These are phyloP conservation scores for Sicus ferrugineus DNA, from an alignment of 2,888 invertebrate genomes.

Conservation along the genomic window DNA sequence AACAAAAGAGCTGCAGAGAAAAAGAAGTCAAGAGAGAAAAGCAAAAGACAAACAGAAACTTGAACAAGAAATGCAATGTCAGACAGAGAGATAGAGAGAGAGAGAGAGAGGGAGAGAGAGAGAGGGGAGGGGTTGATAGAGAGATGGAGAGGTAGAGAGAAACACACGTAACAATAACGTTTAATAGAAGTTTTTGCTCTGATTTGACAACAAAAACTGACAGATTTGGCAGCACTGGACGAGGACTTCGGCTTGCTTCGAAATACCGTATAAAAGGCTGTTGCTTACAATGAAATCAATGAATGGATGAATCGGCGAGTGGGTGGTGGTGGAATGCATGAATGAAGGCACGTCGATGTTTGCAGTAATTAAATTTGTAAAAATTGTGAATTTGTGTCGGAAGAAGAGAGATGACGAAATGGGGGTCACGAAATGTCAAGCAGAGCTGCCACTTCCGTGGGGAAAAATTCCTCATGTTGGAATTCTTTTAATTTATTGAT, in stretches of 20 bases:
- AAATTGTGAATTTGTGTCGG: too few relatives aligned
- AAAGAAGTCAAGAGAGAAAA: not conserved
- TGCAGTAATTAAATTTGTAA: too few relatives aligned
- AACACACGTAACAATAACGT: not conserved
- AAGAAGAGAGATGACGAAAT: too few relatives aligned
- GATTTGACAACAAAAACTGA: not conserved
- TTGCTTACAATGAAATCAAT: not conserved
- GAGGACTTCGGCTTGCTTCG: too few relatives aligned
- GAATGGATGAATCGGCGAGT: not conserved
- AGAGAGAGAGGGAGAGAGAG: not conserved
- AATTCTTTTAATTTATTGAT: too few relatives aligned
- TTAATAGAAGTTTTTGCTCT: constrained; percentile 9
- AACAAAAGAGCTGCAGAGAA: not conserved
- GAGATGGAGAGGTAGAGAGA: not conserved
- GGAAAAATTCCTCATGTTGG: too few relatives aligned
- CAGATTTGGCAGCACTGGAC: not conserved
- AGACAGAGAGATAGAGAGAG: not conserved
- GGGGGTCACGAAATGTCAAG: too few relatives aligned
- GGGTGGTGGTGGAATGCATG: not conserved
- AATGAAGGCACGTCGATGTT: too few relatives aligned
- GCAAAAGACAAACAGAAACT: too few relatives aligned
- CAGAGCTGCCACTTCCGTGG: too few relatives aligned
- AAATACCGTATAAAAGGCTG: not conserved
- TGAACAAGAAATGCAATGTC: too few relatives aligned
- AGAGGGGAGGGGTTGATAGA: not conserved